Evolutionary conservation across 2,797 vertebrate species (phyloP).

Genomic region (Ptychobarbus kaznakovi): DNA sequence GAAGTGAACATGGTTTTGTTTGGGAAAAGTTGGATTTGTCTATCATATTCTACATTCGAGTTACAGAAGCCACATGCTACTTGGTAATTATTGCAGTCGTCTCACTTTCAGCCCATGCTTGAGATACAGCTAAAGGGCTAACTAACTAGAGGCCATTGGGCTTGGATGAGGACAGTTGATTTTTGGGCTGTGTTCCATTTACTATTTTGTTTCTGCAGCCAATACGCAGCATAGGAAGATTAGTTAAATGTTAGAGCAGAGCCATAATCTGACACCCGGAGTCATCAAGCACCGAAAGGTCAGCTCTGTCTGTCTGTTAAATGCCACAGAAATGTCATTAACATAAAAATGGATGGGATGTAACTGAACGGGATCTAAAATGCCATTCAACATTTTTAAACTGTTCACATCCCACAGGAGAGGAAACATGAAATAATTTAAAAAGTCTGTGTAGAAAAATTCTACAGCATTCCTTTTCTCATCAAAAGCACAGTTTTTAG

Average conservation of each 20-base stretch:
- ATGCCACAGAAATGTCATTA: slow-evolving; percentile 51
- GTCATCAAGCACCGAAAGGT: slow-evolving; percentile 35
- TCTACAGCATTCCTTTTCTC: not conserved
- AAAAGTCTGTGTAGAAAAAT: not conserved
- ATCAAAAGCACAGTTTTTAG: not conserved
- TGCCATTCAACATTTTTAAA: not conserved
- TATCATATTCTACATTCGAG: slow-evolving; percentile 24
- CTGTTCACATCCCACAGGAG: not conserved
- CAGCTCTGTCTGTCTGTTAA: slow-evolving; percentile 28
- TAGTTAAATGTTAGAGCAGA: slow-evolving; percentile 51
- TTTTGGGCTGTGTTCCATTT: slow-evolving; percentile 50
- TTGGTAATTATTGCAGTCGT: slow-evolving; percentile 47
- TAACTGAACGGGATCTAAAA: slow-evolving; percentile 5
- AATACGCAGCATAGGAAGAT: slow-evolving; percentile 33
- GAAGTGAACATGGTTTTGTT: slow-evolving; percentile 33
- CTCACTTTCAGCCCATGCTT: slow-evolving; percentile 26
- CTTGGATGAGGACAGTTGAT: slow-evolving; percentile 28
- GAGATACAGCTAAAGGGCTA: slow-evolving; percentile 43
- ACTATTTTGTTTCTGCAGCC: slow-evolving; percentile 15
- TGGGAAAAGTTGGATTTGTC: slow-evolving; percentile 31
- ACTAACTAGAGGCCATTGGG: slow-evolving; percentile 31
- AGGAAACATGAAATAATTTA: not conserved
- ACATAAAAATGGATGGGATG: slow-evolving; percentile 43
- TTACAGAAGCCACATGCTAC: slow-evolving; percentile 31
- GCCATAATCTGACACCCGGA: slow-evolving; percentile 36